Percentiles rank a stretch among this genome's conserved stretches.
These are phyloP conservation scores for Ceriagrion tenellum DNA, from an alignment of 2,888 invertebrate species.

Conservation along the genomic window DNA sequence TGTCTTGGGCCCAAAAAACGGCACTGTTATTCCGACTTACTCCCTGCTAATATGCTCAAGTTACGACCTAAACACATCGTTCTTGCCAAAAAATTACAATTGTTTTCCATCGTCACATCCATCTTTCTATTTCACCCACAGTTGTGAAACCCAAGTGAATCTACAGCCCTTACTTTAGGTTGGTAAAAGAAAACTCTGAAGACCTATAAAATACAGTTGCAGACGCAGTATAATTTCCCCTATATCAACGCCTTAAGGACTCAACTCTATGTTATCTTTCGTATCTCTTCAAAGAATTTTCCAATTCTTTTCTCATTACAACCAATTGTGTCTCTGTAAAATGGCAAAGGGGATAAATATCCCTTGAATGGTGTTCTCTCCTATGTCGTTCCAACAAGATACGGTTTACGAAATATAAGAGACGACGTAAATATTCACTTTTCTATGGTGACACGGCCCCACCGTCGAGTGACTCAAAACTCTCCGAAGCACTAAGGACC, in stretches of 20 bases:
- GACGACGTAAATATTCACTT: constrained; percentile 3
- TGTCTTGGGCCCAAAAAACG: not conserved
- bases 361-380: not conserved
- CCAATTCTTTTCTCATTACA: not conserved
- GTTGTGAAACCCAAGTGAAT: too few relatives aligned
- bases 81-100: not conserved
- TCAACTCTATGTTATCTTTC: not conserved
- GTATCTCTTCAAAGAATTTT: not conserved
- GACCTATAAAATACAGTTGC: not conserved
- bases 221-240: not conserved
- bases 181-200: not conserved
- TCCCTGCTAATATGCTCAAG: not conserved
- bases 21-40: not conserved
- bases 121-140: too few relatives aligned
- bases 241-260: not conserved
- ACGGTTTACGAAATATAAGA: not conserved
- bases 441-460: not conserved
- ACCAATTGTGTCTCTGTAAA: not conserved
- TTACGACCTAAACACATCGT: not conserved
- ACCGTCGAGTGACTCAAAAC: not conserved
- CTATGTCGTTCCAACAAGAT: not conserved
- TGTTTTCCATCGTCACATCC: too few relatives aligned
- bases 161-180: not conserved
- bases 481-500: not conserved
- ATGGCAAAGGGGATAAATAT: not conserved